phyloP scores from a whole-genome alignment of 2,888 invertebrate genomes.

The Flexamia atlantica region DNA sequence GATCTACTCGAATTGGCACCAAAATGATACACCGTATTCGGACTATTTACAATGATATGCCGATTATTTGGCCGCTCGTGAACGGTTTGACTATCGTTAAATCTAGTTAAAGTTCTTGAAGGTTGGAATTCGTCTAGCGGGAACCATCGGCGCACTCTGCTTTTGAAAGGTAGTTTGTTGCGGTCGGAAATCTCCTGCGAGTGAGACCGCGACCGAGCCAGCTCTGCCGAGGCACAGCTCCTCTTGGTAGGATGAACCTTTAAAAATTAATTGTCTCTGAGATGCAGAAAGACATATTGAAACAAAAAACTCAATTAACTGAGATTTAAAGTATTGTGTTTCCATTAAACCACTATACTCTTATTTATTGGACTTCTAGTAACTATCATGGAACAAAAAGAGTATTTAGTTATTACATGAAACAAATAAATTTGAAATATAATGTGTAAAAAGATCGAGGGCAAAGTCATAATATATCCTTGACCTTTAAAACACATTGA shows the following conservation, averaged over 20 bases:
- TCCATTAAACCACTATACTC: no score
- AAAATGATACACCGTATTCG: conserved; percentile 63
- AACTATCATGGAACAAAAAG: no score
- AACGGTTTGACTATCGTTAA: background rate
- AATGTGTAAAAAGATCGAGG: background rate
- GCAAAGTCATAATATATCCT: background rate
- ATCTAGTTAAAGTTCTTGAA: conserved; percentile 23
- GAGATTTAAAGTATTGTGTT: no score
- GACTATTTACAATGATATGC: conserved; percentile 54
- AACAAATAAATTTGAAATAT: background rate
- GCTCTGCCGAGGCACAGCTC: conserved; percentile 61
- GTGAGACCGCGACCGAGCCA: conserved; percentile 61
- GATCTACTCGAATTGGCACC: conserved; percentile 28
- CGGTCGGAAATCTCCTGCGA: conserved; percentile 46
- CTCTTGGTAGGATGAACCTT: background rate
- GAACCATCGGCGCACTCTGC: conserved; percentile 71
- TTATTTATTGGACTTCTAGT: no score
- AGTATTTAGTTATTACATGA: no score
- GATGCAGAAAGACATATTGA: no score
- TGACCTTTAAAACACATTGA: background rate
- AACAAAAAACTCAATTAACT: no score
- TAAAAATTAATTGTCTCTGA: background rate
- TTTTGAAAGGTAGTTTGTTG: conserved; percentile 72
- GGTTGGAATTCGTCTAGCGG: conserved; percentile 64
- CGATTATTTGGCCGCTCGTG: conserved; percentile 40